A percentile compares a stretch with the other conserved stretches of the same genome.
Conservation (phyloP, 2,113 vertebrate species). For the Polyodon spathula region DNA sequence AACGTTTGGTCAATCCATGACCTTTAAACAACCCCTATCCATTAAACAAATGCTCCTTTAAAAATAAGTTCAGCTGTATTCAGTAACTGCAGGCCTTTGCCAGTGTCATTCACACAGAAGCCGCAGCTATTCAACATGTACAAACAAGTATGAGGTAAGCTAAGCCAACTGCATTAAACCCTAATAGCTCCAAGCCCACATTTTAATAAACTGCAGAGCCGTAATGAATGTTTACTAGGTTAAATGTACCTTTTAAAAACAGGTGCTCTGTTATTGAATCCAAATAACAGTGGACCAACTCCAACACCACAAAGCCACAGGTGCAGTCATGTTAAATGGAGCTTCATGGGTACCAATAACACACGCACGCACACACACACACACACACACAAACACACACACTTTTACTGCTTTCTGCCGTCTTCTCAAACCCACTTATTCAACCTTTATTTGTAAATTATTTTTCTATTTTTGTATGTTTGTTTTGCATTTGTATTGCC, state of each 20-base stretch:
- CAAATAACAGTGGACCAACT: conserved; percentile 28
- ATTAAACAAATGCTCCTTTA: conserved; percentile 3
- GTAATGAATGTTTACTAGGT: conserved; percentile 43
- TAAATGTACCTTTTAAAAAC: conserved; percentile 32
- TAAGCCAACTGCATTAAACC: conserved; percentile 25
- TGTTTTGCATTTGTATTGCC: too few relatives aligned
- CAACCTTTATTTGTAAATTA: too few relatives aligned
- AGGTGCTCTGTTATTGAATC: conserved; percentile 41
- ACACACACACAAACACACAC: too few relatives aligned
- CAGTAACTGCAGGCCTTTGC: conserved; percentile 3
- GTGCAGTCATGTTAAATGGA: conserved; percentile 42
- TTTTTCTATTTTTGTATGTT: too few relatives aligned
- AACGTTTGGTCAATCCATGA: background rate
- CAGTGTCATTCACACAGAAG: conserved; percentile 9
- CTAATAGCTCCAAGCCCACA: conserved; percentile 29
- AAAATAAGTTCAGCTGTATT: conserved; percentile 1
- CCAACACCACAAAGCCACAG: conserved; percentile 42
- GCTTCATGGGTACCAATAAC: too few relatives aligned
- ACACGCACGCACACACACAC: too few relatives aligned
- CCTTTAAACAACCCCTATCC: conserved; percentile 1
- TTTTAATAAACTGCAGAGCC: conserved; percentile 31
- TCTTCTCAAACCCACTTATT: too few relatives aligned
- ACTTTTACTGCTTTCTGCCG: too few relatives aligned
- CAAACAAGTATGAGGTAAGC: conserved; percentile 16
- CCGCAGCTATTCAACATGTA: conserved; percentile 19